Percentiles rank a stretch among this genome's conserved stretches.
phyloP scores from a whole-genome alignment of 1,140 invertebrate species.

The Achatina immaculata region DNA sequence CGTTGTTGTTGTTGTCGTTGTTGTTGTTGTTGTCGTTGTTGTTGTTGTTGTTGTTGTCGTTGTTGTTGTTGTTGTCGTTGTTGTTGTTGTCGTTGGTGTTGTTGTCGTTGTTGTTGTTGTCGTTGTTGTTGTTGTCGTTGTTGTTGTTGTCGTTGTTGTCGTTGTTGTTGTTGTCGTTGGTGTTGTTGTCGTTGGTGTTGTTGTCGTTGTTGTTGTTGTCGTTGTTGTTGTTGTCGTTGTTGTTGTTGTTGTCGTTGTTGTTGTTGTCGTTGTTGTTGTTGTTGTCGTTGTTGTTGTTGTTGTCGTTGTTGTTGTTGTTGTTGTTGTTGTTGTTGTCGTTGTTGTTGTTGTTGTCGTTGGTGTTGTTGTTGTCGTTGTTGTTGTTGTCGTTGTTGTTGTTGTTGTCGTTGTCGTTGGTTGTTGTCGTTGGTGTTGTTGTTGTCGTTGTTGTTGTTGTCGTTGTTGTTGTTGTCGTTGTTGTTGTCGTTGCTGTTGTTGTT shows the following conservation, averaged over 20 bases:
- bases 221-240: neutral
- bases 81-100: too few relatives aligned
- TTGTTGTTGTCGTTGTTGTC: neutral
- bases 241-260: neutral
- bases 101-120: too few relatives aligned
- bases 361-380: neutral
- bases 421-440: too few relatives aligned
- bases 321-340: neutral
- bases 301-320: neutral
- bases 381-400: slow-evolving; percentile 9
- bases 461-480: neutral
- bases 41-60: too few relatives aligned
- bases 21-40: too few relatives aligned
- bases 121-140: neutral
- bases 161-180: too few relatives aligned
- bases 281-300: neutral
- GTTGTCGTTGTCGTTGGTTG: too few relatives aligned
- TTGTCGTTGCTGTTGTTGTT: too few relatives aligned
- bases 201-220: neutral
- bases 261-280: neutral
- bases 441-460: slow-evolving; percentile 5
- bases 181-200: too few relatives aligned
- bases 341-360: too few relatives aligned
- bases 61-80: too few relatives aligned
- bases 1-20: too few relatives aligned